Evolutionary conservation across 2,888 invertebrate species (phyloP).

Genomic region (Stenchaetothrips biformis): DNA sequence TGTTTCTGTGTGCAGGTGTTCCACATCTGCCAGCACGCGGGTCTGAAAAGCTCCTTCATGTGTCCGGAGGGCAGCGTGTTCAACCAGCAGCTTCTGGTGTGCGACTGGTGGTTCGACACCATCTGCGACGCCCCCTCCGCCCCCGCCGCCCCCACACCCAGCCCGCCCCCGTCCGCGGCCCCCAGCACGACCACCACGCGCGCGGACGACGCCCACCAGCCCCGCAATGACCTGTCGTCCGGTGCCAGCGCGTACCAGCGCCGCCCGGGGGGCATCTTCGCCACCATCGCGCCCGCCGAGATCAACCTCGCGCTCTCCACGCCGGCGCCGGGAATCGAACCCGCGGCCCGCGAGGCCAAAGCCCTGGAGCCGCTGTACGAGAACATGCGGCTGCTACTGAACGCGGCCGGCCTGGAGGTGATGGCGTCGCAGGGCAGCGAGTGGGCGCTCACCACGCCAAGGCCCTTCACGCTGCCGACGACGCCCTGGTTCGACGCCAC

Average conservation of each 20-base stretch:
- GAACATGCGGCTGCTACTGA: neutral
- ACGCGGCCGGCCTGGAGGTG: neutral
- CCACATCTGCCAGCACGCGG: conserved; percentile 50
- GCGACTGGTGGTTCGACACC: conserved; percentile 56
- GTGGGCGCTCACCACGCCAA: neutral
- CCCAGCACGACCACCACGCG: neutral
- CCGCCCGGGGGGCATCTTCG: neutral
- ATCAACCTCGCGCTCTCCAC: neutral
- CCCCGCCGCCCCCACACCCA: neutral
- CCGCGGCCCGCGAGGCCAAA: neutral
- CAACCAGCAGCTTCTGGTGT: conserved; percentile 52
- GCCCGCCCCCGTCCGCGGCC: neutral
- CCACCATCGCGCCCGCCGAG: neutral
- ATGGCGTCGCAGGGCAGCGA: neutral
- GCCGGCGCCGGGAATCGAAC: neutral
- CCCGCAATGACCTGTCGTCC: neutral
- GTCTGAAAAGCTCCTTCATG: conserved; percentile 50
- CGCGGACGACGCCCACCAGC: neutral
- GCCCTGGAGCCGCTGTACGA: neutral
- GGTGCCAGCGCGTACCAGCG: conserved; percentile 10
- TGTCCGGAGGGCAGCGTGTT: conserved; percentile 55
- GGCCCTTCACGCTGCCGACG: neutral
- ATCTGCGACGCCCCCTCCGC: conserved; percentile 44
- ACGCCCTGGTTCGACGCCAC: neutral
- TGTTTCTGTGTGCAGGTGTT: conserved; percentile 46